phyloP scores from a whole-genome alignment of 2,113 vertebrate genomes.

The Puffinus mauretanicus region DNA sequence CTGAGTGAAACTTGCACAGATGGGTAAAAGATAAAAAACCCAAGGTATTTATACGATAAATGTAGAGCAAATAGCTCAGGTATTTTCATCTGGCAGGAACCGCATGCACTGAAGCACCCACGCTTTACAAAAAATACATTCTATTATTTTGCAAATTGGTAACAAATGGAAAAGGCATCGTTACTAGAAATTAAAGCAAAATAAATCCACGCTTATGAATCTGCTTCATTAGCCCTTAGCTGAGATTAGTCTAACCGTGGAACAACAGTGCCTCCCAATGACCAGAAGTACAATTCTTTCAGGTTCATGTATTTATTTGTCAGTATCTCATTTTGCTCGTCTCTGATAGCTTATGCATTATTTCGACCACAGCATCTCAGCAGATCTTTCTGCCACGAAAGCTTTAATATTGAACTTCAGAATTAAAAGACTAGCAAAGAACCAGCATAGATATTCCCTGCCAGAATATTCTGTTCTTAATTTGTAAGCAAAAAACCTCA shows the following conservation, averaged over 20 bases:
- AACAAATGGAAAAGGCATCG: neutral
- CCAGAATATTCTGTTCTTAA: neutral
- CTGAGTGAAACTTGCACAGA: neutral
- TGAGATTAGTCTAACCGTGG: neutral
- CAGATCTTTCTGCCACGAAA: neutral
- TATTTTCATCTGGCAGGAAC: neutral
- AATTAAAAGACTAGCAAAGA: neutral
- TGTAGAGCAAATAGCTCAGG: neutral
- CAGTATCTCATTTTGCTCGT: neutral
- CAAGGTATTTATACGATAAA: neutral
- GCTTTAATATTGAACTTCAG: neutral
- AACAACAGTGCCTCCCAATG: constrained; percentile 43
- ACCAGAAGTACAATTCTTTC: neutral
- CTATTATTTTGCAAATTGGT: neutral
- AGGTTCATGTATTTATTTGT: neutral
- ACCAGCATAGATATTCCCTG: neutral
- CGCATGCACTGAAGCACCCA: neutral
- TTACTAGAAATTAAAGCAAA: neutral
- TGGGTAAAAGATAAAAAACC: neutral
- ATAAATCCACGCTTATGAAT: neutral
- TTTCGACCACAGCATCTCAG: neutral
- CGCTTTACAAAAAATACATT: neutral
- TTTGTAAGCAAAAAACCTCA: neutral
- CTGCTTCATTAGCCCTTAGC: neutral
- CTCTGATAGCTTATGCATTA: neutral